Evolutionary conservation across 1,140 invertebrate species (phyloP), one percentile per base, ranked within the genome.

Genomic region (Drosophila auraria): DNA sequence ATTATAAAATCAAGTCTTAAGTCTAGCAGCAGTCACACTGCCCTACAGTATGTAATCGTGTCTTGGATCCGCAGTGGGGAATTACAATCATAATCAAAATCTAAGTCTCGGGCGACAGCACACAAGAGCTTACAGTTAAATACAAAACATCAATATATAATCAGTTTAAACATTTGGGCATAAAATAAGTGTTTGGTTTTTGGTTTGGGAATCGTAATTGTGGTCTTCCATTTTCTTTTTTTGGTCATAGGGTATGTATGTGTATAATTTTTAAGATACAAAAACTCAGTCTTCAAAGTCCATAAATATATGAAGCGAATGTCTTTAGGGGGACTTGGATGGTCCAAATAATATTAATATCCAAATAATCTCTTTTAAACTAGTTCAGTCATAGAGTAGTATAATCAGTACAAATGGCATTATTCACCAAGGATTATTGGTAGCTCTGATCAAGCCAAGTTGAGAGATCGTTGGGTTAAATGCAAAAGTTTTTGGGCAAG

Each of bases 201-300:
- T 83, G 83, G 77, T 80, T 71, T 89, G 83, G 78, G 78, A 84
- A 81, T 89, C 45, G 69, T 72, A 40, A 23, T 56, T 56, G 14
- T 65, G 58, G 23, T 87, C 38, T 56, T 75, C 40, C 51, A 42
- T 49, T 50, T 44, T 57, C 11, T 47, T 42, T 47, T 64, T 87
- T 84, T 78, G 71, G 61, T 87, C 53, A 44, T 65, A 59, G 33
- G 38, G 14, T 38, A 23, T 60, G 42, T 70, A 54, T 30, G 6
- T 7, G 27, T 51, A 78, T 33, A 80, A 63, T 60, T 87, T 71
- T 62, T 75, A 71, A 75, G 65, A 79, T 82, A 79, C 66, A 75
- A 68, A 76, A 64, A 65, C 51, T 91, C 86, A 91, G 86, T 91
- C 87, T 91, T 74, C 62, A 77, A 56, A 45, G 72, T 91, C 64